Evolutionary conservation across 2,888 invertebrate species (phyloP).

Genomic region (Mythimna lalbum): DNA sequence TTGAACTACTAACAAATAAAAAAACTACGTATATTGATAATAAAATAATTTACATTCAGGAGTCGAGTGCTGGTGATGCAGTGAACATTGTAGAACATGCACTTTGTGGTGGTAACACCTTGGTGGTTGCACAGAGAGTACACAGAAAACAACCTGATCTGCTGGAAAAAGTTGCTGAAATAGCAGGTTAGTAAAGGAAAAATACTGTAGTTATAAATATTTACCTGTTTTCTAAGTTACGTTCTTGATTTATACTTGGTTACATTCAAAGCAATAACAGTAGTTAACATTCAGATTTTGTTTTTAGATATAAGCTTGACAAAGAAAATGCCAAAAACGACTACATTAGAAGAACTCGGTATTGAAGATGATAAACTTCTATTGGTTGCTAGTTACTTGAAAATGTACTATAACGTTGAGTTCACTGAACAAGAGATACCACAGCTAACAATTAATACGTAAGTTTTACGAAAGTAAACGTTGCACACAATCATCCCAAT

Average conservation of each 20-base stretch:
- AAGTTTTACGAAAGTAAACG: conserved; percentile 13
- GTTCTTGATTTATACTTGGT: neutral
- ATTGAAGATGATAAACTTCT: conserved; percentile 41
- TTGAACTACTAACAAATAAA: neutral
- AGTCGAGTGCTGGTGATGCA: conserved; percentile 6
- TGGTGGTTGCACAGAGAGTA: conserved; percentile 36
- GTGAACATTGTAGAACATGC: conserved; percentile 57
- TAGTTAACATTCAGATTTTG: neutral
- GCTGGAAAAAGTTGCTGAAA: conserved; percentile 53
- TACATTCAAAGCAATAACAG: neutral
- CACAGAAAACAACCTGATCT: conserved; percentile 35
- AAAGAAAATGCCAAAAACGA: conserved; percentile 13
- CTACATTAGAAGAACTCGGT: conserved; percentile 56
- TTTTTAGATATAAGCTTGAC: conserved; percentile 52
- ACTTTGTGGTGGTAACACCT: conserved; percentile 41
- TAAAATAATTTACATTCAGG: conserved; percentile 14
- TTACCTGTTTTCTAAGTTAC: neutral
- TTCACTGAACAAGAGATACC: conserved; percentile 39
- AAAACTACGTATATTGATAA: neutral
- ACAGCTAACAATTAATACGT: conserved; percentile 42
- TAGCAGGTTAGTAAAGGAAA: conserved; percentile 55
- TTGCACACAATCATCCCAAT: neutral
- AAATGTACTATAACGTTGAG: conserved; percentile 37
- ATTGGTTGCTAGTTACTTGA: conserved; percentile 39
- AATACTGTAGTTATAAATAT: neutral